phyloP scores from a whole-genome alignment of 2,113 vertebrate genomes.

The Tonatia bakeri region DNA sequence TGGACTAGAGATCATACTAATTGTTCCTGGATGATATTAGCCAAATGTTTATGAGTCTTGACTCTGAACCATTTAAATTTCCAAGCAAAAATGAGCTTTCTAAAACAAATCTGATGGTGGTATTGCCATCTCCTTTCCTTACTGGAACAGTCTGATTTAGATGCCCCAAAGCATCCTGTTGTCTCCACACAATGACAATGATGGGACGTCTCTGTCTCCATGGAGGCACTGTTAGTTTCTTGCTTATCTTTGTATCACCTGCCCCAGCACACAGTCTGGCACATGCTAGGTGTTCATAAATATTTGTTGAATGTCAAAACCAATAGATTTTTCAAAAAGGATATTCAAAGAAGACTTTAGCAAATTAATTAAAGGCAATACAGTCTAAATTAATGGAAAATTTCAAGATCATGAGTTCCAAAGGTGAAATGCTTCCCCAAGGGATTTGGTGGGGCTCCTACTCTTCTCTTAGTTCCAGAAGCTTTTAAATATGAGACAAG shows the following conservation, averaged over 20 bases:
- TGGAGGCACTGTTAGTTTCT: background rate
- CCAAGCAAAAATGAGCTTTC: background rate
- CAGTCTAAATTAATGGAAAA: background rate
- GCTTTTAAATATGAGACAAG: background rate
- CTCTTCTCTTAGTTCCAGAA: conserved; percentile 4
- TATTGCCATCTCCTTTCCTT: background rate
- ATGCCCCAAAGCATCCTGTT: background rate
- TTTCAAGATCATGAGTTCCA: background rate
- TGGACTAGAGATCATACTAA: background rate
- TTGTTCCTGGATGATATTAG: background rate
- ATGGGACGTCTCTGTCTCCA: background rate
- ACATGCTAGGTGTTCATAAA: background rate
- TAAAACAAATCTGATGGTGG: background rate
- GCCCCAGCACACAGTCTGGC: background rate
- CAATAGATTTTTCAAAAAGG: background rate
- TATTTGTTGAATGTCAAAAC: background rate
- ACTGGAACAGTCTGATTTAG: background rate
- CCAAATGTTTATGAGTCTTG: background rate
- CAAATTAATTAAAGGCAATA: background rate
- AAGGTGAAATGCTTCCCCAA: background rate
- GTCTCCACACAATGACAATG: background rate
- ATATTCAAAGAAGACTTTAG: background rate
- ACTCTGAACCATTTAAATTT: background rate
- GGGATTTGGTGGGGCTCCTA: background rate
- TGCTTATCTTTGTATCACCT: background rate